Evolutionary conservation across 1,140 invertebrate species (phyloP), one percentile per base, ranked within the genome.

Genomic region (Antheraea pernyi): DNA sequence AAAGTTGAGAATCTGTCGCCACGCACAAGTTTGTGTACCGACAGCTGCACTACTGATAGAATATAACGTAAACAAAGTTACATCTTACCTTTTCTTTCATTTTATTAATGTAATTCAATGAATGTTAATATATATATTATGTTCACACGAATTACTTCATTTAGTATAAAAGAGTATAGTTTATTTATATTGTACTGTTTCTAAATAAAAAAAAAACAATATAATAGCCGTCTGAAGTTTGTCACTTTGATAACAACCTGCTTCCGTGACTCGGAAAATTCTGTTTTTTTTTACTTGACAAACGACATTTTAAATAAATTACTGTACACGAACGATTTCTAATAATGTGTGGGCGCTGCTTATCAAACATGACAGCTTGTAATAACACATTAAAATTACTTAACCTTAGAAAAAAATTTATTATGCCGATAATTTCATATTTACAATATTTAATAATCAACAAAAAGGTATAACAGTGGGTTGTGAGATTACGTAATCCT

Each of bases 211-310:
- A 39, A 39, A 6, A 39, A 39, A 39, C 9, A 9, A 42, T 30
- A 30, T 30, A 30, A 30, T 4, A 30, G 22, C 2, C 39, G 7
- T 7, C 7, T 42, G 0, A 42, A 42, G 7, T 42, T 42, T 74
- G 63, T 75, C 77, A 84, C 82, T 82, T 80, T 78, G 74, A 39
- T 66, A 60, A 67, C 62, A 74, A 81, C 81, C 68, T 77, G 79
- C 71, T 75, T 72, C 71, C 78, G 70, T 77, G 68, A 65, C 68
- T 76, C 73, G 83, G 69, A 73, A 76, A 78, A 75, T 68, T 70
- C 64, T 67, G 59, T 83, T 81, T 85, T 68, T 70, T 30, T 63
- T 60, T 74, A 48, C 19, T 63, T 30, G 39, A 70, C 42, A 71
- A 68, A 69, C 70, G 65, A 67, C 62, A 67, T 74, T 72, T 74